These are phyloP conservation scores for Podargus strigoides DNA, from an alignment of 2,797 vertebrate species.

Conservation along the genomic window DNA sequence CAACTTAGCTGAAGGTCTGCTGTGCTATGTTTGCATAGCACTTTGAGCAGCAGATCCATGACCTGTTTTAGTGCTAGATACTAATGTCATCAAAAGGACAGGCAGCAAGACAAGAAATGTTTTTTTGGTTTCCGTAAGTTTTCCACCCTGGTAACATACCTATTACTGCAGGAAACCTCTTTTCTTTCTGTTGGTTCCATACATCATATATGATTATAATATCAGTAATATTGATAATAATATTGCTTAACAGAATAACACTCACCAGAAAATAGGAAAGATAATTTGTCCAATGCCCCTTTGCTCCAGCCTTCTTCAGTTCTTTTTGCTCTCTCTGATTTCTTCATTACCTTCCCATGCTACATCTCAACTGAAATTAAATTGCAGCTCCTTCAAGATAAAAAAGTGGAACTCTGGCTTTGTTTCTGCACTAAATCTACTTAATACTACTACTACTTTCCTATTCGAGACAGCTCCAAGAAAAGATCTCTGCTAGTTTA, in stretches of 20 bases:
- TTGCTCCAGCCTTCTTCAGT: background rate
- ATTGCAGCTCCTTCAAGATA: background rate
- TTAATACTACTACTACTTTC: background rate
- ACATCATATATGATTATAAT: background rate
- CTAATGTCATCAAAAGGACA: background rate
- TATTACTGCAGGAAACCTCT: background rate
- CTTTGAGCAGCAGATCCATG: background rate
- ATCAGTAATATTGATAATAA: background rate
- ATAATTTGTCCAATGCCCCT: background rate
- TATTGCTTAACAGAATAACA: background rate
- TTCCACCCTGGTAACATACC: background rate
- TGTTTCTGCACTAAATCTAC: background rate
- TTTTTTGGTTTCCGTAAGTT: background rate
- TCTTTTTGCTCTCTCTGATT: background rate
- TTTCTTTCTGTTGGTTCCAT: background rate
- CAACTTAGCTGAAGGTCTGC: background rate
- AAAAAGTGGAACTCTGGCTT: background rate
- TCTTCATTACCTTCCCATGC: background rate
- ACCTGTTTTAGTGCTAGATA: background rate
- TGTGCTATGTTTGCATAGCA: background rate
- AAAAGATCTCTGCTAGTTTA: background rate
- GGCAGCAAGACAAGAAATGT: background rate
- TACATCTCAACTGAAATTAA: background rate
- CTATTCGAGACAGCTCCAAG: background rate
- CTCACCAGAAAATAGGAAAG: background rate